Base-by-base conservation (phyloP, 1,140 invertebrate genomes). In the Neuroterus valhalla region DNA sequence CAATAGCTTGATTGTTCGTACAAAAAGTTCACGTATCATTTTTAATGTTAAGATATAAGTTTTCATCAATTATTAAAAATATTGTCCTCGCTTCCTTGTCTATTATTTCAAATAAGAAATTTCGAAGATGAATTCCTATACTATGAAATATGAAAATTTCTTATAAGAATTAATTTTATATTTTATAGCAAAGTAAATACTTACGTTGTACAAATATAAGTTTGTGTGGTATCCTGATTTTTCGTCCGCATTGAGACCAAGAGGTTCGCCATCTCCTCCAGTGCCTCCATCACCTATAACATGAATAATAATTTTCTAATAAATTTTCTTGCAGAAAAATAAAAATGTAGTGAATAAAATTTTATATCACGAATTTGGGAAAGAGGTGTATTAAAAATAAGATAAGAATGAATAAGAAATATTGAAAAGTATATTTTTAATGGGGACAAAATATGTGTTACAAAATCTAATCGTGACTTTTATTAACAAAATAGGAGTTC, bases 161-260 rank as follows among this genome's bases (percentile, higher is more conserved):
- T n/a, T n/a, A n/a, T n/a, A 14, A 67, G 15, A 5, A 15, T n/a
- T n/a, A 52, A 52, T n/a, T 52, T 21, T n/a, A 52, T 52, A 52
- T 5, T 52, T 52, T 10, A 6, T n/a, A 52, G n/a, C 8, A 66
- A 8, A 38, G n/a, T 48, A 70, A 68, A 45, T 78, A 91, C 92
- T 93, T 86, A 94, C 93, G 86, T 91, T 92, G 81, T 95, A 95
- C 31, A 95, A 91, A 86, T 94, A 95, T 68, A 94, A 91, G 89
- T 94, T 94, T 74, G 93, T 94, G 78, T 94, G 93, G 86, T 94
- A 94, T 71, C 92, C 92, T 12, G 91, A 91, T 80, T 91, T 91
- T 81, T 93, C 93, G 72, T 94, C 93, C 70, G 91, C 91, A 80
- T 92, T 91, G 52, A 89, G 88, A 31, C 82, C 91, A 80, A 93